Conservation (phyloP, 1,140 invertebrate genomes). For the Branchinecta lynchi region DNA sequence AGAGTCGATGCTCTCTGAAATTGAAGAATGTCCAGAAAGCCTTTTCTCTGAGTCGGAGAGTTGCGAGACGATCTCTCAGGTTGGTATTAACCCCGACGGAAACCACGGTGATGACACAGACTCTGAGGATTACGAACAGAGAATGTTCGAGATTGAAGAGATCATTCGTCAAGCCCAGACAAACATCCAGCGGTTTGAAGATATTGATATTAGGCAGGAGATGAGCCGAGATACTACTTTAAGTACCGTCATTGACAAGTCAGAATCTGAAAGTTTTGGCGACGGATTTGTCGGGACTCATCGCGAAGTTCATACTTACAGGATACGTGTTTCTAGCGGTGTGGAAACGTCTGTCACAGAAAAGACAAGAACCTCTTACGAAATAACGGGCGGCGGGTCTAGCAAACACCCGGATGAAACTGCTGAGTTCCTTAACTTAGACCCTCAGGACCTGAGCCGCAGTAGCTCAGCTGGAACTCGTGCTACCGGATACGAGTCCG, state of each 20-base stretch:
- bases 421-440: constrained; percentile 3
- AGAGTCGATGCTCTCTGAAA: constrained; percentile 51
- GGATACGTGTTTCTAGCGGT: not conserved
- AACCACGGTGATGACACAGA: constrained; percentile 34
- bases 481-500: constrained; percentile 64
- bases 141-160: constrained; percentile 55
- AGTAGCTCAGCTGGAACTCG: constrained; percentile 58
- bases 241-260: constrained; percentile 45
- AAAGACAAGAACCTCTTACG: not conserved
- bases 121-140: constrained; percentile 47
- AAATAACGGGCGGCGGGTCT: not conserved
- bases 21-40: constrained; percentile 48
- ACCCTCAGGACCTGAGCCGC: constrained; percentile 14
- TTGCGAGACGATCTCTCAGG: constrained; percentile 45
- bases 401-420: constrained; percentile 12
- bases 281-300: not conserved
- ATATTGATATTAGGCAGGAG: not conserved
- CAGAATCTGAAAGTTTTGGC: constrained; percentile 31
- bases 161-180: constrained; percentile 51
- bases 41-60: constrained; percentile 47
- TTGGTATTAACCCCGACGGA: constrained; percentile 31
- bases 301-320: not conserved
- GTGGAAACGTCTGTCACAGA: not conserved
- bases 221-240: not conserved
- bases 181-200: constrained; percentile 44